Base-by-base conservation (phyloP, 2,113 vertebrate genomes). In the Apus apus region DNA sequence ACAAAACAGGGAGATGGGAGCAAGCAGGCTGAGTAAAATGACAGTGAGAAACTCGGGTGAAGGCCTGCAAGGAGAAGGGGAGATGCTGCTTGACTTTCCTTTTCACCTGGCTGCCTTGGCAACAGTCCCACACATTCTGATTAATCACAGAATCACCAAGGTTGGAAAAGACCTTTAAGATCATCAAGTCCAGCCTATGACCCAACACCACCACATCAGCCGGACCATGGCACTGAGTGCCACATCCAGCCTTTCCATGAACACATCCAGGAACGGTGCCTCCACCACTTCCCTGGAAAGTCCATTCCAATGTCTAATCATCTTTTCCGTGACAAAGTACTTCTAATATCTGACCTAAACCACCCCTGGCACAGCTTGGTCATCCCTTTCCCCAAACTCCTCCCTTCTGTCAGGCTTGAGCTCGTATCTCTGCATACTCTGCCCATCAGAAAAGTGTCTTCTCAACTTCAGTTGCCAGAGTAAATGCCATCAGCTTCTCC, bases 41-140 rank as follows among this genome's bases (percentile, higher is more conserved):
- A 34, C 0, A 0, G 22, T 13, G 13, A 81, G 54, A 76, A 68
- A 40, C 13, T 12, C 1, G 0, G 17, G 45, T 1, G 29, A 53
- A 27, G 25, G 70, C 6, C 20, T 48, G 36, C 2, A 4, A 48
- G 62, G 34, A 11, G 18, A 64, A 38, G 4, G 26, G 38, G 32
- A 26, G 14, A 6, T 34, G 22, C 20, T 53, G 34, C 29, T 25
- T 27, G 16, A 6, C 18, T 20, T 61, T 8, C 15, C 45, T 48
- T 38, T 53, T 61, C 21, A 45, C 62, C 25, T 32, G 26, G 11
- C 48, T 64, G 25, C 51, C 14, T 73, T 48, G 20, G 46, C 0
- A 1, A 43, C 43, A 18, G 27, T 27, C 18, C 5, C 45, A 6
- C 19, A 26, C 20, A 8, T 62, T 64, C 45, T 34, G n/a, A 8